These are phyloP conservation scores for Paradoxurus hermaphroditus DNA, from an alignment of 2,113 vertebrate genomes.

Conservation along the genomic window DNA sequence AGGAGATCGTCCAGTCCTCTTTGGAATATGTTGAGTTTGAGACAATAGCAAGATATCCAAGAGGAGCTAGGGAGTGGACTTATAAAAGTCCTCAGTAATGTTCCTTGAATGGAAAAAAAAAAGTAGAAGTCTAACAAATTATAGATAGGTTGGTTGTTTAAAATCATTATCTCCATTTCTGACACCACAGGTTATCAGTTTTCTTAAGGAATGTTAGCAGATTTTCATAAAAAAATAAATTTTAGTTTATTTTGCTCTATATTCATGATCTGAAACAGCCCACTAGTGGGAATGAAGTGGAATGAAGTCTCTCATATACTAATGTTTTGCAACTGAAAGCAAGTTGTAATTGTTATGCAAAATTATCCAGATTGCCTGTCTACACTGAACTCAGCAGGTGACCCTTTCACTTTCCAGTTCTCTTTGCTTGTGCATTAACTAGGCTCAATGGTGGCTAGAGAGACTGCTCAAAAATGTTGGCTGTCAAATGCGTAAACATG, in stretches of 20 bases:
- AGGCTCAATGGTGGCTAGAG: slow-evolving; percentile 36
- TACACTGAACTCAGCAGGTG: slow-evolving; percentile 35
- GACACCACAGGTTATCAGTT: background rate
- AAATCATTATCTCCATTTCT: slow-evolving; percentile 11
- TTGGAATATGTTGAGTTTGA: background rate
- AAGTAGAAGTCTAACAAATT: background rate
- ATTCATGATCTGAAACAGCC: slow-evolving; percentile 4
- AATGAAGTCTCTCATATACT: background rate
- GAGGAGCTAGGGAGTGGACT: background rate
- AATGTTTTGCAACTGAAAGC: slow-evolving; percentile 25
- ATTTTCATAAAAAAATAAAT: slow-evolving; percentile 50
- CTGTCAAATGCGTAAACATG: slow-evolving; percentile 60
- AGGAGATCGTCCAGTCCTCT: background rate
- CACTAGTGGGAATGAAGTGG: background rate
- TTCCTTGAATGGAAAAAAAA: background rate
- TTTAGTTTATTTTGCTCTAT: slow-evolving; percentile 35
- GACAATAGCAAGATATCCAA: background rate
- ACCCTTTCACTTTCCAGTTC: slow-evolving; percentile 38
- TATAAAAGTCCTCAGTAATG: background rate
- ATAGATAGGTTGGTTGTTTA: background rate
- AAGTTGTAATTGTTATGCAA: slow-evolving; percentile 52
- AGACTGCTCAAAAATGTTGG: slow-evolving; percentile 38
- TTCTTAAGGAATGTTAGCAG: slow-evolving; percentile 42
- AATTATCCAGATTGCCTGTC: slow-evolving; percentile 23
- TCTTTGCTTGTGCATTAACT: slow-evolving; percentile 8